Percentiles rank a stretch among this genome's conserved stretches.
Conservation (phyloP, 2,888 invertebrate species). For the Hyposoter dolosus region DNA sequence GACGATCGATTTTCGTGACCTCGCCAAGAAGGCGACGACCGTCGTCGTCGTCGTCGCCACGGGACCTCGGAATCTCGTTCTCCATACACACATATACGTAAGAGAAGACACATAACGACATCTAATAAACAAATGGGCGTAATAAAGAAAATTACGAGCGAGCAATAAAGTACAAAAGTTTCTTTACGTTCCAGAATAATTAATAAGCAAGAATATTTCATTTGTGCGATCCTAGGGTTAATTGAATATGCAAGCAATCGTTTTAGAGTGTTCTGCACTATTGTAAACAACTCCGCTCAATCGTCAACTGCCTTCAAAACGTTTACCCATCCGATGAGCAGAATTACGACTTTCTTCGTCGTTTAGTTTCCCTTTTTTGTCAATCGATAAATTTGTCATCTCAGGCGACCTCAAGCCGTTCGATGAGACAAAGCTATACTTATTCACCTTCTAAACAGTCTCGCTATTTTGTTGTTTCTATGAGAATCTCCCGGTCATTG, state of each 20-base stretch:
- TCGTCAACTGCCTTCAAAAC: neutral
- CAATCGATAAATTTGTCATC: neutral
- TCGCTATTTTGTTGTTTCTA: slow-evolving; percentile 19
- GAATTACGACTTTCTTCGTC: neutral
- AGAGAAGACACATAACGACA: slow-evolving; percentile 15
- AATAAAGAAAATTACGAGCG: slow-evolving; percentile 6
- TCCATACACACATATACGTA: slow-evolving; percentile 50
- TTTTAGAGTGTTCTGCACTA: neutral
- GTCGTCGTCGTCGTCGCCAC: slow-evolving; percentile 68
- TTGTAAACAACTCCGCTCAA: neutral
- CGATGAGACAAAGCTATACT: neutral
- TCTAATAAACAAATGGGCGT: slow-evolving; percentile 14
- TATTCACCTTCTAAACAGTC: slow-evolving; percentile 28
- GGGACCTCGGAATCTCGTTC: slow-evolving; percentile 72
- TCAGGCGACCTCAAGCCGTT: neutral
- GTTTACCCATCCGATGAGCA: no score
- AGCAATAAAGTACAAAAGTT: neutral
- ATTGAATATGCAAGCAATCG: neutral
- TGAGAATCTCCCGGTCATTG: slow-evolving; percentile 19
- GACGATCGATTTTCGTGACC: slow-evolving; percentile 74
- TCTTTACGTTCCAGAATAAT: neutral
- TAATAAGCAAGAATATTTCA: neutral
- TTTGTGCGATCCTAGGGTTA: neutral
- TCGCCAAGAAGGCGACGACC: slow-evolving; percentile 75
- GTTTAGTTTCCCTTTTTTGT: neutral